Evolutionary conservation across 2,797 vertebrate genomes (phyloP).

Genomic region (Ceyx erithaca): DNA sequence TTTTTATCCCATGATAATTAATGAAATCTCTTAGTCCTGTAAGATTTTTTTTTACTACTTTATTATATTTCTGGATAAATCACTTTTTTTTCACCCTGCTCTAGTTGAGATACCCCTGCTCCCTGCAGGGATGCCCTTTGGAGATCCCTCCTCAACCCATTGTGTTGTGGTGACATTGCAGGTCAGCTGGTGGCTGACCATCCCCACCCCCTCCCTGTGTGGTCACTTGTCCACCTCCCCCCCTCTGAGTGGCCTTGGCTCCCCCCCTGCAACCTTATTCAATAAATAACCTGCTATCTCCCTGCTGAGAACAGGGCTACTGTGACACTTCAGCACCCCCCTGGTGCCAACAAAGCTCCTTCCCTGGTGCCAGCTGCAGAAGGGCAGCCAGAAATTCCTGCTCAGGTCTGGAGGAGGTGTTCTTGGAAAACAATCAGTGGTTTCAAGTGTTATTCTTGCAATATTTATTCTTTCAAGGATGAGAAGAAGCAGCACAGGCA

Average conservation of each 20-base stretch:
- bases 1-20: neutral
- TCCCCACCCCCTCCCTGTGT: accelerated
- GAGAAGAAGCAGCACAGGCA: neutral
- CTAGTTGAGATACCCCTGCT: too few relatives aligned
- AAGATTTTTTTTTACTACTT: neutral
- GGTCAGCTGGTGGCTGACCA: neutral
- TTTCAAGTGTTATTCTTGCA: neutral
- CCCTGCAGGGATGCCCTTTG: too few relatives aligned
- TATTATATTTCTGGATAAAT: neutral
- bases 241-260: neutral
- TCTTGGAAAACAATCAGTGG: neutral
- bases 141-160: too few relatives aligned
- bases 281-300: constrained; percentile 65
- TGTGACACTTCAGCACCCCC: constrained; percentile 11
- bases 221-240: neutral
- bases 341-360: neutral
- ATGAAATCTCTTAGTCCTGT: neutral
- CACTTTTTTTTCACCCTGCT: neutral
- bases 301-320: constrained; percentile 36
- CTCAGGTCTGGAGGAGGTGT: neutral
- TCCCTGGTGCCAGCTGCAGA: constrained; percentile 4
- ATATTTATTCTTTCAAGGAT: too few relatives aligned
- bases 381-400: neutral
- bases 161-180: neutral
- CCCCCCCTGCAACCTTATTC: neutral